These are phyloP conservation scores for Strigamia transsilvanica DNA, from an alignment of 2,888 invertebrate species.

Conservation along the genomic window DNA sequence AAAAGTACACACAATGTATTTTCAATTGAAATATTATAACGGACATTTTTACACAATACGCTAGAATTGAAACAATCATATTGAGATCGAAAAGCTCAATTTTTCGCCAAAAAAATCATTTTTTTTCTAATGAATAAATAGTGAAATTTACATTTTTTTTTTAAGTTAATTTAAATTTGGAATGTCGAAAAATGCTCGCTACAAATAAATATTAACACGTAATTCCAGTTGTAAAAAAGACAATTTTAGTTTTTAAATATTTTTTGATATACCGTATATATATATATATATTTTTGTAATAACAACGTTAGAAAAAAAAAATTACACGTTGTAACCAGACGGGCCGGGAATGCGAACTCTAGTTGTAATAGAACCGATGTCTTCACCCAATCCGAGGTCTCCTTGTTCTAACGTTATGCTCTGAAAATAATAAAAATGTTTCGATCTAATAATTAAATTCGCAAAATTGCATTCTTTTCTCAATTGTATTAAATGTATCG, in stretches of 20 bases:
- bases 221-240: neutral
- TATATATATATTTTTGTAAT: neutral
- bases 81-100: neutral
- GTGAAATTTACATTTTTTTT: neutral
- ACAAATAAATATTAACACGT: too few relatives aligned
- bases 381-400: slow-evolving; percentile 55
- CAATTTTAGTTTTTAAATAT: neutral
- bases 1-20: too few relatives aligned
- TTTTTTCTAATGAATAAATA: neutral
- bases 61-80: neutral
- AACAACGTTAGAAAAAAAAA: neutral
- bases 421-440: slow-evolving; percentile 44
- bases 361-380: slow-evolving; percentile 54
- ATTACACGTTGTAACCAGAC: slow-evolving; percentile 55
- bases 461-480: neutral
- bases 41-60: neutral
- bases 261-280: neutral
- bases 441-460: neutral
- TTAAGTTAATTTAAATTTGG: neutral
- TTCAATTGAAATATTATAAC: neutral
- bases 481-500: neutral
- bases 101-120: too few relatives aligned
- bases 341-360: slow-evolving; percentile 56
- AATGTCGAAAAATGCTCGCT: neutral
- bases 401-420: slow-evolving; percentile 53